Base-by-base conservation (phyloP, 2,797 vertebrate genomes). In the Mastacembelus armatus region DNA sequence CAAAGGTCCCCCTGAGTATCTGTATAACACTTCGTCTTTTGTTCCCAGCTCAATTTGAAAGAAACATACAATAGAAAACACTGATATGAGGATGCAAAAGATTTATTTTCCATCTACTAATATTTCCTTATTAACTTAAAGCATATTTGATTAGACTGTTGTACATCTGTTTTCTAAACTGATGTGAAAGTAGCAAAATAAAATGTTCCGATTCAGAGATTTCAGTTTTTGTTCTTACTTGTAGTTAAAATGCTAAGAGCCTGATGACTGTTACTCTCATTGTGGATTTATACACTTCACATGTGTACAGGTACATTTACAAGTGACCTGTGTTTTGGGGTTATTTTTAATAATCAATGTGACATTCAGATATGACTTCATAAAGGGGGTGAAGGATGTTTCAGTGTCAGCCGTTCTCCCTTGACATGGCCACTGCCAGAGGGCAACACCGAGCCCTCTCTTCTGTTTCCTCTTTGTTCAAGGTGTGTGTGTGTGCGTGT, bases 361-460 rank as follows among this genome's bases (percentile, higher is more conserved):
- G 74, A 72, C 85, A 82, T 90, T 85, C 72, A 81, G 52, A 74
- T 48, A 1, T 78, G 87, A 86, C 86, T 87, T 90, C 78, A 74
- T 70, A 59, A 79, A 72, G 32, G 11, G 7, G 47, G 19, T 1
- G 12, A 38, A 68, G 50, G 61, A 61, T 21, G 48, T 78, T 78
- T 78, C 35, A 65, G 54, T 62, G 48, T 62, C 7, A n/a, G 15
- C 64, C 59, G 24, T 71, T 45, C 54, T 57, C 52, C 55, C 59
- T 45, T 7, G 48, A 61, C 21, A 27, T 19, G 39, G 11, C 43
- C 5, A 1, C 64, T 15, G 54, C 63, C 10, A 40, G 3, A 19
- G 57, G 80, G 73, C 18, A 35, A 32, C 66, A 33, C 45, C 12
- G 55, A 73, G 36, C 40, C 35, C 26, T 44, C 47, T 48, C 16